These are phyloP conservation scores for Epicauta chinensis DNA, from an alignment of 1,140 invertebrate species.

Conservation along the genomic window DNA sequence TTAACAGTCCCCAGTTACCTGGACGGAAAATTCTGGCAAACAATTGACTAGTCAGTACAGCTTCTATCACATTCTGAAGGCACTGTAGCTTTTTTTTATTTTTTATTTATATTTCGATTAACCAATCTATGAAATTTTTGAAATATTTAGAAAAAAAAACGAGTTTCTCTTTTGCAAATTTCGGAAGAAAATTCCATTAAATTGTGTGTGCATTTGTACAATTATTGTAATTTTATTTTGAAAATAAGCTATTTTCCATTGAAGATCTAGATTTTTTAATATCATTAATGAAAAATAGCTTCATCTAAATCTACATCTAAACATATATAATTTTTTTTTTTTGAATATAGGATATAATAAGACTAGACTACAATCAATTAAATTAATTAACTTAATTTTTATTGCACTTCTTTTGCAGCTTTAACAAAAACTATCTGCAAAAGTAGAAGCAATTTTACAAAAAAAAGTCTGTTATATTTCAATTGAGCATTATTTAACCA, in stretches of 20 bases:
- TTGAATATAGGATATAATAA: slow-evolving; percentile 13
- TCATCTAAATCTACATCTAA: not conserved
- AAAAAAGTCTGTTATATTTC: slow-evolving; percentile 18
- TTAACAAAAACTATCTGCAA: slow-evolving; percentile 26
- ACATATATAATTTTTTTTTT: slow-evolving; percentile 2
- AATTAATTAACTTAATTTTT: slow-evolving; percentile 14
- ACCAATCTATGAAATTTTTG: not conserved
- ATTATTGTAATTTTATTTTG: not conserved
- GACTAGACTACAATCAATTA: slow-evolving; percentile 16
- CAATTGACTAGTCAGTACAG: slow-evolving; percentile 10
- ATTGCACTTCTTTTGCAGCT: slow-evolving; percentile 28
- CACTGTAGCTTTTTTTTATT: not conserved
- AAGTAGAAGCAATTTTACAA: slow-evolving; percentile 20
- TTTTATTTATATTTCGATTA: not conserved
- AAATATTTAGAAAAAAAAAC: too few relatives aligned
- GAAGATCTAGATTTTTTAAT: not conserved
- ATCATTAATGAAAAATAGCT: not conserved
- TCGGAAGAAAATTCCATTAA: not conserved
- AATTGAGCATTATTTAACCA: slow-evolving; percentile 21
- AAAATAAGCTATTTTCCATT: not conserved
- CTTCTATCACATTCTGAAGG: slow-evolving; percentile 5
- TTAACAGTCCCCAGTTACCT: slow-evolving; percentile 7
- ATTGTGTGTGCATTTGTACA: not conserved
- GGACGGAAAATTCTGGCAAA: slow-evolving; percentile 6
- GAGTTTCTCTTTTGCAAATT: too few relatives aligned